A percentile compares a stretch with the other conserved stretches of the same genome.
Evolutionary conservation across 2,888 invertebrate species (phyloP).

Genomic region (Luffia ferchaultella): DNA sequence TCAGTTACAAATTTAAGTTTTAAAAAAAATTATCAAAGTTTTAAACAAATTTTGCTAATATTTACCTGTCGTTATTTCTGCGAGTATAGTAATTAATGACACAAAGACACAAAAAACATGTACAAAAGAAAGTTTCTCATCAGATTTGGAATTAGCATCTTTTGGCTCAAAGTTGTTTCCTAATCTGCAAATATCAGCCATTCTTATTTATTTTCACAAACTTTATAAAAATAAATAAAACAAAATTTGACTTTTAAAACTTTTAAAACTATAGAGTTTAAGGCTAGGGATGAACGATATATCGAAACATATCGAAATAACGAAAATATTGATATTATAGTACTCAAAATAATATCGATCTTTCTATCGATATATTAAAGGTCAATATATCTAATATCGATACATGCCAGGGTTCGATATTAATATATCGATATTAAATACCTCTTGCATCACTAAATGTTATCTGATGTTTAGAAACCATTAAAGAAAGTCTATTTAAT

Average conservation of each 20-base stretch:
- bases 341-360: no score
- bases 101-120: constrained; percentile 63
- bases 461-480: no score
- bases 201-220: constrained; percentile 17
- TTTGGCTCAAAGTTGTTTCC: constrained; percentile 29
- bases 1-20: constrained; percentile 2
- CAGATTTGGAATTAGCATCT: constrained; percentile 36
- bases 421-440: no score
- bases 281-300: no score
- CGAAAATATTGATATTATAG: no score
- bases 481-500: no score
- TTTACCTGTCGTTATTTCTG: constrained; percentile 67
- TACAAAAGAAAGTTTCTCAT: constrained; percentile 56
- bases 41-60: constrained; percentile 11
- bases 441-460: no score
- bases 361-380: no score
- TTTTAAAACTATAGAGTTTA: neutral
- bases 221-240: neutral
- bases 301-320: no score
- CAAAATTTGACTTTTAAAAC: neutral
- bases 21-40: constrained; percentile 9
- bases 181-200: constrained; percentile 55
- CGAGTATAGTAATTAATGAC: constrained; percentile 65
- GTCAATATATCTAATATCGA: no score
- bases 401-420: no score